Evolutionary conservation across 1,140 invertebrate genomes (phyloP).

Genomic region (Leptonema lineaticorne): DNA sequence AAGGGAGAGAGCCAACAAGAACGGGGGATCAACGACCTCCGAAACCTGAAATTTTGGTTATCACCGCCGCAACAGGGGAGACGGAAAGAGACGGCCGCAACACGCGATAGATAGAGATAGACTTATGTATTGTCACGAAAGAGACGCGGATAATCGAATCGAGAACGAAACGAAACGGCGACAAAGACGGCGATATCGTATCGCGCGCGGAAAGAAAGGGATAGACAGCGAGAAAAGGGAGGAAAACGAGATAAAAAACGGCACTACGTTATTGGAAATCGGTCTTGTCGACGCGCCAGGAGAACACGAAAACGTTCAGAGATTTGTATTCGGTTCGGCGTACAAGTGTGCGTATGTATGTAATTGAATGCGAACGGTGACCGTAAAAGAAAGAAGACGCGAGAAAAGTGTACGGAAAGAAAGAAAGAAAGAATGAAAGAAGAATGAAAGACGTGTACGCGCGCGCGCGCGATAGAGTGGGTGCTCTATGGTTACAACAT

Average conservation of each 20-base stretch:
- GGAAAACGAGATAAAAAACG: slow-evolving; percentile 16
- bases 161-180: no score
- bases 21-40: slow-evolving; percentile 13
- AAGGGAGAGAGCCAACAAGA: slow-evolving; percentile 35
- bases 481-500: slow-evolving; percentile 49
- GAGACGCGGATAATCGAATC: no score
- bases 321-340: no score
- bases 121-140: no score
- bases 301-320: slow-evolving; percentile 36
- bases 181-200: no score
- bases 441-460: no score
- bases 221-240: not conserved
- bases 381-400: slow-evolving; percentile 43
- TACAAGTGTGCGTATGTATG: slow-evolving; percentile 1
- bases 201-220: slow-evolving; percentile 31
- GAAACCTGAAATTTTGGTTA: slow-evolving; percentile 19
- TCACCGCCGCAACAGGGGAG: slow-evolving; percentile 18
- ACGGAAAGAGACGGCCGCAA: not conserved
- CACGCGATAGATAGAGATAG: not conserved
- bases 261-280: slow-evolving; percentile 53
- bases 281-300: slow-evolving; percentile 48
- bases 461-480: slow-evolving; percentile 45
- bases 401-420: slow-evolving; percentile 2
- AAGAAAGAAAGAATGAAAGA: no score
- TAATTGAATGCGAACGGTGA: slow-evolving; percentile 26